A percentile compares a stretch with the other conserved stretches of the same genome.
Evolutionary conservation across 2,888 invertebrate genomes (phyloP).

Genomic region (Synergus gifuensis): DNA sequence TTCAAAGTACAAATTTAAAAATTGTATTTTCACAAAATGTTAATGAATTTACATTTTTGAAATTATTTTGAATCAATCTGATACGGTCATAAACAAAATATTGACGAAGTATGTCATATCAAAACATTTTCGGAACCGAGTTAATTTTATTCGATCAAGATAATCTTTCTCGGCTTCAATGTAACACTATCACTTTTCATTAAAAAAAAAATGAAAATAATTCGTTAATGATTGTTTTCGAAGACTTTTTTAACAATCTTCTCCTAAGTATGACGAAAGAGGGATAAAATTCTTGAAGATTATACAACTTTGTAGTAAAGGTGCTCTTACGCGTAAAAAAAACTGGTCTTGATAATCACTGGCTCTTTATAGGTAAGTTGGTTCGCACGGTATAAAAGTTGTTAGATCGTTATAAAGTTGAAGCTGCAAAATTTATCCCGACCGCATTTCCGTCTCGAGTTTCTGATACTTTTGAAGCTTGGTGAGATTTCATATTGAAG

Average conservation of each 20-base stretch:
- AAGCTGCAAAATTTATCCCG: background rate
- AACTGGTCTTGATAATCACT: background rate
- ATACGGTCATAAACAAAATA: no score
- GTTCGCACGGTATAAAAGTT: background rate
- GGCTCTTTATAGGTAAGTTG: background rate
- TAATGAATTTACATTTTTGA: no score
- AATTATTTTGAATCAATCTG: no score
- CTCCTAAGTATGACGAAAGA: background rate
- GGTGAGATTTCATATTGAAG: constrained; percentile 4
- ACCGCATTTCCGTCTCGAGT: background rate
- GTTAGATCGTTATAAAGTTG: constrained; percentile 12
- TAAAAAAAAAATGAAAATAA: no score
- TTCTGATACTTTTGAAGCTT: constrained; percentile 11
- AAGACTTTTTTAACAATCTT: background rate
- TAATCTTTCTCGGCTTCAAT: no score
- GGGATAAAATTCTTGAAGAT: background rate
- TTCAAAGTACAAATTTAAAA: no score
- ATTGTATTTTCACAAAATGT: no score
- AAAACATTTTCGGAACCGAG: no score
- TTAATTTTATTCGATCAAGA: no score
- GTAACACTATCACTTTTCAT: no score
- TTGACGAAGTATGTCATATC: no score
- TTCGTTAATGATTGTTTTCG: background rate
- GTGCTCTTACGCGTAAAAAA: background rate
- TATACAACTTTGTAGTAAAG: background rate